Evolutionary conservation across 1,140 invertebrate genomes (phyloP).

Genomic region (Aphaenogaster rudis): DNA sequence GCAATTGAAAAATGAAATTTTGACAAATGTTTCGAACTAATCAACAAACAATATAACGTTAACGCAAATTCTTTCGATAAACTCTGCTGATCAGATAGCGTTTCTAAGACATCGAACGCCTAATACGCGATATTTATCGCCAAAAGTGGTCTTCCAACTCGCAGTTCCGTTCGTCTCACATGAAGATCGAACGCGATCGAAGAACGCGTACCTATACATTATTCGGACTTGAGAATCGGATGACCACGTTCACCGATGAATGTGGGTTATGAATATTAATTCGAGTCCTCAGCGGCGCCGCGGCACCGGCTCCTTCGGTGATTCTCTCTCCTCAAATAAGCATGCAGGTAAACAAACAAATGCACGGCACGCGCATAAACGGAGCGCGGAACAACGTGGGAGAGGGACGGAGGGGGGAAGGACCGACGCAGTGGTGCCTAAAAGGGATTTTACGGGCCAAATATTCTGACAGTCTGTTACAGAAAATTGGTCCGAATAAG

Average conservation of each 20-base stretch:
- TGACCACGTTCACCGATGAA: neutral
- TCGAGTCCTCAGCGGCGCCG: neutral
- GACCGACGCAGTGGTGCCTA: neutral
- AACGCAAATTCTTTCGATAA: neutral
- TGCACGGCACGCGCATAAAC: slow-evolving; percentile 59
- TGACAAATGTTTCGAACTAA: neutral
- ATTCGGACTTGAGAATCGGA: neutral
- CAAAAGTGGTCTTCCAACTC: neutral
- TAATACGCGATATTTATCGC: neutral
- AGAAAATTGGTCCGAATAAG: neutral
- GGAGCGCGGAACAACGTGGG: slow-evolving; percentile 63
- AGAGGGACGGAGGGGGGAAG: slow-evolving; percentile 26
- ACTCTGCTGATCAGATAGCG: neutral
- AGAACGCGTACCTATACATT: neutral
- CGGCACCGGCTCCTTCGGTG: neutral
- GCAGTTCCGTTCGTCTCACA: neutral
- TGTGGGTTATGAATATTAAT: slow-evolving; percentile 31
- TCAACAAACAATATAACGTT: neutral
- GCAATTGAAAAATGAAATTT: neutral
- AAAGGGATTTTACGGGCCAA: slow-evolving; percentile 18
- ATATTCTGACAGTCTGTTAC: neutral
- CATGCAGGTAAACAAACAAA: slow-evolving; percentile 48
- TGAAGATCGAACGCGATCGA: neutral
- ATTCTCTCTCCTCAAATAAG: slow-evolving; percentile 28
- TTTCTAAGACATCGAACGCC: neutral